A percentile compares a stretch with the other conserved stretches of the same genome.
These are phyloP conservation scores for Panzeria rudis DNA, from an alignment of 2,888 invertebrate genomes.

Conservation along the genomic window DNA sequence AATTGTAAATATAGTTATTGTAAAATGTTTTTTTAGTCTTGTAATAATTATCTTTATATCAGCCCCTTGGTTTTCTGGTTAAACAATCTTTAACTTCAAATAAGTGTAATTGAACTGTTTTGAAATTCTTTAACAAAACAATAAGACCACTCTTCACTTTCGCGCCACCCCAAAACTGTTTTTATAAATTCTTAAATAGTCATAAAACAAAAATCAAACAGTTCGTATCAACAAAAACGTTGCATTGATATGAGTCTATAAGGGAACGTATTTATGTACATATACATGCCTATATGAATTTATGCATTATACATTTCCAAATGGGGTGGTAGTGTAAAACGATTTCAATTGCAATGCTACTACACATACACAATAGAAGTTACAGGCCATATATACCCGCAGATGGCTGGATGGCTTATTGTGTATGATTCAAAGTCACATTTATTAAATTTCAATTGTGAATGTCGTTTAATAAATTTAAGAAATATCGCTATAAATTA, in stretches of 20 bases:
- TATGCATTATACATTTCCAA: conserved; percentile 3
- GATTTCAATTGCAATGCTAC: conserved; percentile 26
- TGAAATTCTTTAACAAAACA: conserved; percentile 17
- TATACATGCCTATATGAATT: too few species aligned
- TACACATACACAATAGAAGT: conserved; percentile 12
- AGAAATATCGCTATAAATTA: conserved; percentile 21
- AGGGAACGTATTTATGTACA: too few species aligned
- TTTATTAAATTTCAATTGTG: conserved; percentile 40
- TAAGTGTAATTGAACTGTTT: conserved; percentile 16
- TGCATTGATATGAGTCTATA: background rate
- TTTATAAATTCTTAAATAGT: conserved; percentile 26
- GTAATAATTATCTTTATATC: conserved; percentile 10
- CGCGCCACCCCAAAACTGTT: background rate
- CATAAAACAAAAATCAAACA: conserved; percentile 32
- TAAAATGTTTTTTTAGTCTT: background rate
- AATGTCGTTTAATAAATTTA: conserved; percentile 26
- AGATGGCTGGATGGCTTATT: background rate
- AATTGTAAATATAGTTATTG: too few species aligned
- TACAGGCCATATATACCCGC: background rate
- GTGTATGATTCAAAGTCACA: conserved; percentile 25
- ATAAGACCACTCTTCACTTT: background rate
- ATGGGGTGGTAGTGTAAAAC: conserved; percentile 15
- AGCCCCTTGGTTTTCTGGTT: background rate
- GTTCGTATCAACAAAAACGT: background rate
- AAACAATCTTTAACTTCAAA: background rate